phyloP scores from a whole-genome alignment of 1,140 invertebrate species.

The Heliconius himera region DNA sequence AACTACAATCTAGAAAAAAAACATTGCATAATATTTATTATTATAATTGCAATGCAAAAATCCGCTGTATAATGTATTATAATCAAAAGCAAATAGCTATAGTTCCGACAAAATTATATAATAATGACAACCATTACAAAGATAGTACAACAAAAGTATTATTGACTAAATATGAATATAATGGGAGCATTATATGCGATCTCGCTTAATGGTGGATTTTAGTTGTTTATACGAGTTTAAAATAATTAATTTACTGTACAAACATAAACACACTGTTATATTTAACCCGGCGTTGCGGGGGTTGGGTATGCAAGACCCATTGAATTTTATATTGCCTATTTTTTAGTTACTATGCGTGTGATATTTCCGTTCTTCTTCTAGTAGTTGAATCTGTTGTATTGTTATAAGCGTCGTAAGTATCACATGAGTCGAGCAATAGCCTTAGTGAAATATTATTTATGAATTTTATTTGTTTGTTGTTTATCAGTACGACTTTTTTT shows the following conservation, averaged over 20 bases:
- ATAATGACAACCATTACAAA: not conserved
- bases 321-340: no score
- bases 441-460: no score
- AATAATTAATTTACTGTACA: conserved; percentile 5
- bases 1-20: not conserved
- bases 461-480: no score
- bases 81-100: not conserved
- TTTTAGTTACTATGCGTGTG: no score
- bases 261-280: not conserved
- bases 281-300: not conserved
- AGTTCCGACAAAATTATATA: not conserved
- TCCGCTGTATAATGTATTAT: not conserved
- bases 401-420: no score
- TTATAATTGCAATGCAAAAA: not conserved
- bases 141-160: not conserved
- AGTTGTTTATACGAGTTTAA: conserved; percentile 9
- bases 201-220: conserved; percentile 4
- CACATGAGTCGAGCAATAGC: no score
- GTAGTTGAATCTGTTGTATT: no score
- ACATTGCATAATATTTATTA: not conserved
- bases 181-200: not conserved
- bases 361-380: no score
- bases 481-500: no score
- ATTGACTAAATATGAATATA: conserved; percentile 9
- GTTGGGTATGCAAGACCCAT: no score